These are phyloP conservation scores for Horisme vitalbata DNA, from an alignment of 2,888 invertebrate species.

Conservation along the genomic window DNA sequence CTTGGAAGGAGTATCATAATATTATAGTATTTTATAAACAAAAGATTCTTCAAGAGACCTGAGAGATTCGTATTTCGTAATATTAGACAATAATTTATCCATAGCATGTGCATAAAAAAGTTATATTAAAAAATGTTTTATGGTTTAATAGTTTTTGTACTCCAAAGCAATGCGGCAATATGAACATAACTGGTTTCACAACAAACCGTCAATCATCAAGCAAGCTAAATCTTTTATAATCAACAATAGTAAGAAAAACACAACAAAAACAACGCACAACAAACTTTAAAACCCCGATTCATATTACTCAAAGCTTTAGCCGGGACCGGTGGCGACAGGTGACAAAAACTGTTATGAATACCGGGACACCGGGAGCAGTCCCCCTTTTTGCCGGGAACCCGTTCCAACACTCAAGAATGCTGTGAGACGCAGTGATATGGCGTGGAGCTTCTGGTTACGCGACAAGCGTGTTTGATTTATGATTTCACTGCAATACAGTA, in stretches of 20 bases:
- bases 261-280: slow-evolving; percentile 1
- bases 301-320: slow-evolving; percentile 52
- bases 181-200: background rate
- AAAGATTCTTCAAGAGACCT: too few species aligned
- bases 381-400: slow-evolving; percentile 65
- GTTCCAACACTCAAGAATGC: slow-evolving; percentile 64
- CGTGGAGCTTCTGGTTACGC: slow-evolving; percentile 14
- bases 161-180: slow-evolving; percentile 3
- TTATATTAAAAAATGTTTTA: too few species aligned
- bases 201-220: slow-evolving; percentile 18
- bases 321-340: slow-evolving; percentile 59
- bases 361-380: slow-evolving; percentile 43
- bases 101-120: too few species aligned
- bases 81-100: too few species aligned
- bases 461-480: slow-evolving; percentile 14
- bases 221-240: background rate
- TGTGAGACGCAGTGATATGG: slow-evolving; percentile 38
- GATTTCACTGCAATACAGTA: too few species aligned
- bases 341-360: slow-evolving; percentile 76
- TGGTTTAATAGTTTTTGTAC: slow-evolving; percentile 4
- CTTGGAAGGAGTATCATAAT: too few species aligned
- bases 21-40: too few species aligned
- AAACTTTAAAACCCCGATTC: slow-evolving; percentile 41
- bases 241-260: slow-evolving; percentile 11
- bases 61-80: too few species aligned